Evolutionary conservation across 2,797 vertebrate genomes (phyloP), one percentile per base, ranked within the genome.

Genomic region (Ciconia nigra): DNA sequence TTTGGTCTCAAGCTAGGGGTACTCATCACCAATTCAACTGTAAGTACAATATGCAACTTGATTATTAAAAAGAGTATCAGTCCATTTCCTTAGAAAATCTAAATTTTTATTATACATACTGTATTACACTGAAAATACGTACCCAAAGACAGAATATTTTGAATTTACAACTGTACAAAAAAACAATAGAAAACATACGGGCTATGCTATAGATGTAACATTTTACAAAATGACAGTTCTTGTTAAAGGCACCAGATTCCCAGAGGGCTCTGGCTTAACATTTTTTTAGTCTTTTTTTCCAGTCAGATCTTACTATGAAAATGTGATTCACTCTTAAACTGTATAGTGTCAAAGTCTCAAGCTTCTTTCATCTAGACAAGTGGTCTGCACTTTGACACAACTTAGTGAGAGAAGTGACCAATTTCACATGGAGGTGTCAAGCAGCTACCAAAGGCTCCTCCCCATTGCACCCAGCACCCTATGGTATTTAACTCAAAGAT

Each of bases 11-110:
- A 24, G 66, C 37, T 52, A 57, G 15, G 10, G 18, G 31, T 11
- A 31, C 18, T 54, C 25, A 46, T 12, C 54, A 59, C 14, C 12
- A 58, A 8, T 24, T 47, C 65, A 74, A 37, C 15, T 35, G 15
- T 33, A 9, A n/a, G 41, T 19, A 82, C 22, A 80, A 44, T 11
- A 54, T 2, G 3, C 15, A 89, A 58, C 14, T 87, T 26, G n/a
- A 58, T 47, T 67, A 70, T 65, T 71, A 81, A 83, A 31, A 63
- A 69, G 3, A 87, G 3, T 10, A 77, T 17, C 55, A 95, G 66
- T 54, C 84, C 41, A n/a, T 86, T 85, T 97, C 93, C 95, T 97
- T 98, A 98, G 92, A 98, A 98, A 98, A 98, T 96, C 97, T 97
- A 94, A 84, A 96, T 83, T 97, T 98, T 98, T 98, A 98, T 98